Evolutionary conservation across 2,888 invertebrate species (phyloP), one percentile per base, ranked within the genome.

Genomic region (Sinopyrophorus schimmeli): DNA sequence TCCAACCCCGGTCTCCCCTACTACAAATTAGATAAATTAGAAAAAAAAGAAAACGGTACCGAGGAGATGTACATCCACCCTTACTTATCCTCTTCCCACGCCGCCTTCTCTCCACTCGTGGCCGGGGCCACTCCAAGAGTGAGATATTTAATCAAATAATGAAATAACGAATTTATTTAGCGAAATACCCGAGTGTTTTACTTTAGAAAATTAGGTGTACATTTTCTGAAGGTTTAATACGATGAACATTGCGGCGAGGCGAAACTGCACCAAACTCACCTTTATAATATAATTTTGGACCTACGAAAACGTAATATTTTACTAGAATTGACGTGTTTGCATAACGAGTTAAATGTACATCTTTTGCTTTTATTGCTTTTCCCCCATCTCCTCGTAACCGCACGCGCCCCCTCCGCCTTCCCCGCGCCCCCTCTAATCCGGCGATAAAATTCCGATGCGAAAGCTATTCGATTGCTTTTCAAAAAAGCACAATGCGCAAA

Each of bases 111-210:
- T n/a, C n/a, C n/a, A n/a, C n/a, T n/a, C n/a, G n/a, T n/a, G n/a
- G n/a, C n/a, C n/a, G n/a, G n/a, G n/a, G n/a, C n/a, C n/a, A n/a
- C n/a, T n/a, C n/a, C n/a, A n/a, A n/a, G n/a, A n/a, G n/a, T n/a
- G 20, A 40, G 39, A 30, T 46, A 46, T 38, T 46, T 46, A 46
- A 46, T 47, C 40, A 40, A 34, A 47, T 47, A 39, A 47, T 47
- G 32, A 47, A 40, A 47, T 47, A 47, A 47, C 47, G 47, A 47
- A 47, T 47, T 40, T 47, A 40, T 47, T 47, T 47, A 46, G 40
- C 23, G 40, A 47, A 47, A 47, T 47, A 34, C 40, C 31, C 46
- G 21, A 18, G 46, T 40, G 31, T 26, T 46, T 47, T 20, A 47
- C 40, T 40, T 26, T 27, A 34, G 14, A 23, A 47, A 47, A 40